phyloP scores from a whole-genome alignment of 2,113 vertebrate genomes.

The Phylloscopus whistleri region DNA sequence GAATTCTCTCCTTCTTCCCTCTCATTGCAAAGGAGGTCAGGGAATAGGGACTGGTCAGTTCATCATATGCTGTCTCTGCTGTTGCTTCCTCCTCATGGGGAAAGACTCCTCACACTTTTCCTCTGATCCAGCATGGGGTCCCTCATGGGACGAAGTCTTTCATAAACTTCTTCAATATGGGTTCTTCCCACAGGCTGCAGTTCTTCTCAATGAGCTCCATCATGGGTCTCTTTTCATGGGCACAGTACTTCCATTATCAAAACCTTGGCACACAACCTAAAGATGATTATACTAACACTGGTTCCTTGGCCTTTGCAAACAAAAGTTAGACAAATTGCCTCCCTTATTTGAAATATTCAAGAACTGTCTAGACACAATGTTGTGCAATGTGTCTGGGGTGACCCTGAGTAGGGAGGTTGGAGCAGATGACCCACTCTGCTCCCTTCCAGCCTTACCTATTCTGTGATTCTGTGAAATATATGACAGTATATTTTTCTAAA shows the following conservation, averaged over 20 bases:
- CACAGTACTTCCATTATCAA: not conserved
- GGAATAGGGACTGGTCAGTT: not conserved
- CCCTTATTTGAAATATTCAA: not conserved
- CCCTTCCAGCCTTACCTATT: not conserved
- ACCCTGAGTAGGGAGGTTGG: not conserved
- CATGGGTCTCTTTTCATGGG: not conserved
- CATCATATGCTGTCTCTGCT: not conserved
- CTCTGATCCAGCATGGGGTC: not conserved
- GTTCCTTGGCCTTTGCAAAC: not conserved
- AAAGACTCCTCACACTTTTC: not conserved
- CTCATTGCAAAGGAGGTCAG: no score
- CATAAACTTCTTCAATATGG: not conserved
- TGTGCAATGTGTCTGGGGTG: not conserved
- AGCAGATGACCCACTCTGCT: not conserved
- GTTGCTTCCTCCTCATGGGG: not conserved
- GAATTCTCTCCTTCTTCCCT: not conserved
- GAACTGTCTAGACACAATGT: not conserved
- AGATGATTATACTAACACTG: not conserved
- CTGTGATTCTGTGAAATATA: not conserved
- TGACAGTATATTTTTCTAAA: not conserved
- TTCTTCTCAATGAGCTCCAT: not conserved
- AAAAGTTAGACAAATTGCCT: not conserved
- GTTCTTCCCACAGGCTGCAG: not conserved
- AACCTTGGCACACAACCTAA: not conserved
- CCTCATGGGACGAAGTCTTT: not conserved